These are phyloP conservation scores for Acrossocheilus fasciatus DNA, from an alignment of 2,797 vertebrate genomes.

Conservation along the genomic window DNA sequence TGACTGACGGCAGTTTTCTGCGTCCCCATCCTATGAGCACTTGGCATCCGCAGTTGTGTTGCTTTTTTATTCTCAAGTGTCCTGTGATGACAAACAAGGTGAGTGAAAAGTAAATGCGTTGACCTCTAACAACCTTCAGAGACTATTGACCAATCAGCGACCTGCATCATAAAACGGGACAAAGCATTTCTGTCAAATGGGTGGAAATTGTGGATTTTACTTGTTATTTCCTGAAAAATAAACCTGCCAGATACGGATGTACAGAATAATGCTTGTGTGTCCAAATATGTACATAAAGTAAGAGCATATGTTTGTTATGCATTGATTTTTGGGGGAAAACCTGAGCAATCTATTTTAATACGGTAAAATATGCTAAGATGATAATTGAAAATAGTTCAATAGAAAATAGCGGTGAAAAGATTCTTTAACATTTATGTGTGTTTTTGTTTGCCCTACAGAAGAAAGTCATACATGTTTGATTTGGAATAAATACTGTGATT, in stretches of 20 bases:
- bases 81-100: conserved; percentile 37
- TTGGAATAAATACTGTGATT: neutral
- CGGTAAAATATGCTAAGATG: neutral
- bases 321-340: neutral
- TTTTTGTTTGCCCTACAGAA: neutral
- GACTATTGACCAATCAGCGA: conserved; percentile 45
- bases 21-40: neutral
- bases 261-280: conserved; percentile 28
- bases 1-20: conserved; percentile 19
- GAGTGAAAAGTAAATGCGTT: conserved; percentile 26
- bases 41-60: conserved; percentile 29
- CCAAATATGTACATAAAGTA: neutral
- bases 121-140: conserved; percentile 14
- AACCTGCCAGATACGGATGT: conserved; percentile 68
- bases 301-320: neutral
- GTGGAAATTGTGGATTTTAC: conserved; percentile 58
- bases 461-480: neutral
- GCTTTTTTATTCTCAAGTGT: conserved; percentile 31
- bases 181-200: conserved; percentile 23
- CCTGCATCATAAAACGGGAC: conserved; percentile 32
- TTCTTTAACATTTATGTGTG: neutral
- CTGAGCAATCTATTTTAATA: neutral
- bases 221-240: conserved; percentile 72
- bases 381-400: neutral
- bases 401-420: neutral